These are phyloP conservation scores for Drosophila malerkotliana DNA, from an alignment of 1,140 invertebrate genomes.

Conservation along the genomic window DNA sequence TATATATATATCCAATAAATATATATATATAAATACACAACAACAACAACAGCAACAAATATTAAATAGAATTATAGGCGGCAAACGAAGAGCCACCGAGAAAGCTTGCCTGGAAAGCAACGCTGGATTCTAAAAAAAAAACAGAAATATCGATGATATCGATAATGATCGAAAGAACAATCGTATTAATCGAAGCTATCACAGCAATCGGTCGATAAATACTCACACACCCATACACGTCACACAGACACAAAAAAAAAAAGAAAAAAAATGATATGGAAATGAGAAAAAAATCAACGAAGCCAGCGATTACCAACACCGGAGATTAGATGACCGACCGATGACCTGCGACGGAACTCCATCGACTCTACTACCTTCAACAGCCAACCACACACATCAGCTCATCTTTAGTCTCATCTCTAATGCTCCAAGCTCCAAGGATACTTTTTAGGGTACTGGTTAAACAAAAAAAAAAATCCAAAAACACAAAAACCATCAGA, in stretches of 20 bases:
- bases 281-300: background rate
- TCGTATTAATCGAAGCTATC: conserved; percentile 7
- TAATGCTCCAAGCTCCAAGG: conserved; percentile 39
- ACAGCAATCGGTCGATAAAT: conserved; percentile 23
- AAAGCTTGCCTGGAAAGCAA: conserved; percentile 52
- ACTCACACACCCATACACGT: conserved; percentile 36
- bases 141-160: conserved; percentile 15
- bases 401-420: conserved; percentile 7
- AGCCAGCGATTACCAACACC: conserved; percentile 7
- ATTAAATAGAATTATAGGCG: conserved; percentile 25
- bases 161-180: conserved; percentile 19
- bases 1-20: conserved; percentile 6
- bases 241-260: conserved; percentile 10
- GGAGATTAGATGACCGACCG: conserved; percentile 34
- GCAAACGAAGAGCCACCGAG: conserved; percentile 29
- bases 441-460: conserved; percentile 71
- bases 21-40: conserved; percentile 31
- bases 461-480: conserved; percentile 37
- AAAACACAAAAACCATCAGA: conserved; percentile 31
- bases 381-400: conserved; percentile 11
- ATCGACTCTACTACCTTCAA: background rate
- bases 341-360: conserved; percentile 19
- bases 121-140: conserved; percentile 19
- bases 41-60: conserved; percentile 6
- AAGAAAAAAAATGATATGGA: background rate